Evolutionary conservation across 2,888 invertebrate genomes (phyloP).

Genomic region (Buathra laborator): DNA sequence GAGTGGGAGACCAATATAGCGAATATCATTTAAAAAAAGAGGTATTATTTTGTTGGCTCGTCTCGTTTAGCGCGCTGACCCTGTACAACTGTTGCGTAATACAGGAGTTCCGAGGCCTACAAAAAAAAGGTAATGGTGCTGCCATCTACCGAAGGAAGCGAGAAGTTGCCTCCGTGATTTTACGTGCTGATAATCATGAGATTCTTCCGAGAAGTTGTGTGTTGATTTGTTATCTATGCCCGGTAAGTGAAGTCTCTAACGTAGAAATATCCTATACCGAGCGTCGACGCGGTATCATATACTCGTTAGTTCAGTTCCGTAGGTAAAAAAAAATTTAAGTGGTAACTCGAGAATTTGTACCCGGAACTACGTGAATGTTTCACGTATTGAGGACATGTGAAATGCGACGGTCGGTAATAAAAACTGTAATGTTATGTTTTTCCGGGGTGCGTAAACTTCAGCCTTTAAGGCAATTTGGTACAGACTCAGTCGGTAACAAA

Average conservation of each 20-base stretch:
- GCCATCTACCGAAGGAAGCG: constrained; percentile 19
- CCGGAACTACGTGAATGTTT: background rate
- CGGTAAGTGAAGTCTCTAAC: background rate
- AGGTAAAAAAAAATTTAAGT: background rate
- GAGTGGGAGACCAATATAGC: constrained; percentile 18
- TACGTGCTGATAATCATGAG: background rate
- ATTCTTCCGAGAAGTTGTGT: background rate
- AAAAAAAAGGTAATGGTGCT: constrained; percentile 31
- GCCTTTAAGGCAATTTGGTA: too few species aligned
- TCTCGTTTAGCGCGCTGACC: constrained; percentile 44
- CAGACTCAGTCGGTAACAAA: too few species aligned
- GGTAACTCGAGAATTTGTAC: too few species aligned
- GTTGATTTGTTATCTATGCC: background rate
- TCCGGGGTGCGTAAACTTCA: background rate
- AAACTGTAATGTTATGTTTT: background rate
- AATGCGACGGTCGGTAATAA: constrained; percentile 1
- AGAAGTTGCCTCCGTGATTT: background rate
- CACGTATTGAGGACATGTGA: background rate
- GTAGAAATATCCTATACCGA: background rate
- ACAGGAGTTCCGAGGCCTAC: background rate
- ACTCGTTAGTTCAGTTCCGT: background rate
- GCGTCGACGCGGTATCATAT: background rate
- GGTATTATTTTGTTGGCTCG: constrained; percentile 54
- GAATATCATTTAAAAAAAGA: constrained; percentile 24
- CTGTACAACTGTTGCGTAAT: constrained; percentile 48